These are phyloP conservation scores for Cylloceria caligata DNA, from an alignment of 2,888 invertebrate genomes.

Conservation along the genomic window DNA sequence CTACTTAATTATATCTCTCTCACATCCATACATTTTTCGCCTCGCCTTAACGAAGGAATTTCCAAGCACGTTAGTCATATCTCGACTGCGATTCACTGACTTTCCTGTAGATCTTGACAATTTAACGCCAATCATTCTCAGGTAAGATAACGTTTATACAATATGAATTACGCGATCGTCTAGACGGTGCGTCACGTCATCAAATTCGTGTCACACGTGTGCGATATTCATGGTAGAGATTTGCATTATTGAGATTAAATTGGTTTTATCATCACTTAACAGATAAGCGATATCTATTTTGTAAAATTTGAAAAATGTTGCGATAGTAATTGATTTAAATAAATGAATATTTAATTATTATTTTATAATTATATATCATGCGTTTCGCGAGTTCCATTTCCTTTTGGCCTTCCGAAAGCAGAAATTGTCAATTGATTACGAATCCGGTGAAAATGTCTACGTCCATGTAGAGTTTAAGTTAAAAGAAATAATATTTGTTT, in stretches of 20 bases:
- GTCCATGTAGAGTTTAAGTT: no score
- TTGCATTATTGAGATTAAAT: conserved; percentile 1
- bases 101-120: conserved; percentile 1
- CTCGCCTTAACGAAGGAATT: not conserved
- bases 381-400: no score
- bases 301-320: no score
- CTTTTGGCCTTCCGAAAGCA: no score
- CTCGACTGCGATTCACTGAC: conserved; percentile 14
- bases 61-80: not conserved
- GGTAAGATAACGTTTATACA: not conserved
- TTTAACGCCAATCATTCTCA: not conserved
- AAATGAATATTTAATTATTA: no score
- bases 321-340: no score
- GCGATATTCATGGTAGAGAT: not conserved
- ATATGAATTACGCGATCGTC: conserved; percentile 9
- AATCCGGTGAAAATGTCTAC: no score
- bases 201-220: not conserved
- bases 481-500: no score
- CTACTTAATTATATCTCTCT: no score
- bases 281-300: not conserved
- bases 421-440: no score
- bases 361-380: no score
- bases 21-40: no score
- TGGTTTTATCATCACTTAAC: not conserved
- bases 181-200: conserved; percentile 13